phyloP scores from a whole-genome alignment of 2,797 vertebrate species.

The Cuculus canorus region DNA sequence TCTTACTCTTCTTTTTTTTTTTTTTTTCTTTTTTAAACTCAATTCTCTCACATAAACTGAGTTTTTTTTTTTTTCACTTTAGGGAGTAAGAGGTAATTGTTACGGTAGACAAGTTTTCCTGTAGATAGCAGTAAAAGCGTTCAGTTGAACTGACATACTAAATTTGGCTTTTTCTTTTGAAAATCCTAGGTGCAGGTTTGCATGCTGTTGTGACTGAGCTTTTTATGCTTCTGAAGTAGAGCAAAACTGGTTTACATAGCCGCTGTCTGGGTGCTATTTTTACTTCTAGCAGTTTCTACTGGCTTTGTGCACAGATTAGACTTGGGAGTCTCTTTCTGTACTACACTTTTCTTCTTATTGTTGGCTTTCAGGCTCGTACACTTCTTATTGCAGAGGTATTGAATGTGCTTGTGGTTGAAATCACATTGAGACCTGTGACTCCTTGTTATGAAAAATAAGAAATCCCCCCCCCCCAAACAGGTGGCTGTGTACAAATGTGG shows the following conservation, averaged over 20 bases:
- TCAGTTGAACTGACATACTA: background rate
- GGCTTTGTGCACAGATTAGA: background rate
- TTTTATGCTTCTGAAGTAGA: slow-evolving; percentile 41
- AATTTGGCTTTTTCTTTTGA: background rate
- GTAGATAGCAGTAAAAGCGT: background rate
- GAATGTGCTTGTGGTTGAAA: background rate
- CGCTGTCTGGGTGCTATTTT: slow-evolving; percentile 32
- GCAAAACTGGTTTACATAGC: slow-evolving; percentile 48
- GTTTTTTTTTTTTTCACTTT: background rate
- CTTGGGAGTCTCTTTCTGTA: background rate
- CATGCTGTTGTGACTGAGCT: slow-evolving; percentile 16
- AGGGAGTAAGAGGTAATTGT: background rate
- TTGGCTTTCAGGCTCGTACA: slow-evolving; percentile 3
- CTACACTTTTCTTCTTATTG: background rate
- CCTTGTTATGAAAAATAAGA: background rate
- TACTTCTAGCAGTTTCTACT: slow-evolving; percentile 41
- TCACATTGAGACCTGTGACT: background rate
- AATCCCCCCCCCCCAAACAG: background rate
- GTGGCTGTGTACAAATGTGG: background rate
- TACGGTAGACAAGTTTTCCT: background rate
- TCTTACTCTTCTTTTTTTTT: background rate
- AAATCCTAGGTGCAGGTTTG: background rate
- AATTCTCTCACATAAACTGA: background rate
- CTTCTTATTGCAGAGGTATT: background rate
- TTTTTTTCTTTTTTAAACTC: background rate